Evolutionary conservation across 1,140 invertebrate genomes (phyloP).

Genomic region (Drosophila mauritiana): DNA sequence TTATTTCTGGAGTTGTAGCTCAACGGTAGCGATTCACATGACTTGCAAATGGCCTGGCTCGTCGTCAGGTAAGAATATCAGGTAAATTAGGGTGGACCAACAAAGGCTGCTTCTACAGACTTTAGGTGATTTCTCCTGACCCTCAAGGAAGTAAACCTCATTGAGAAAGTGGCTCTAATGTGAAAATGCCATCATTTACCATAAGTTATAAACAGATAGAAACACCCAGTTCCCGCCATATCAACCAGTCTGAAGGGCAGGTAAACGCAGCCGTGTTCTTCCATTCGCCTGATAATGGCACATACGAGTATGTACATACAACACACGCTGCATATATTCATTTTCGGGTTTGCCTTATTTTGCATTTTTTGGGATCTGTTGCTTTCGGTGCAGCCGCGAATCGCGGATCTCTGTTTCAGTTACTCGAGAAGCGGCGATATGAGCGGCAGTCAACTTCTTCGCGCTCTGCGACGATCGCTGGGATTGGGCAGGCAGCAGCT

Average conservation of each 20-base stretch:
- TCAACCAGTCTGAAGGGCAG: constrained; percentile 59
- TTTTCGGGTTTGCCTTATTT: constrained; percentile 62
- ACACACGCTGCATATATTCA: constrained; percentile 44
- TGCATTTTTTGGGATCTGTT: constrained; percentile 33
- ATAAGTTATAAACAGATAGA: too few species aligned
- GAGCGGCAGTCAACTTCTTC: constrained; percentile 55
- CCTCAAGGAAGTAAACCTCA: too few species aligned
- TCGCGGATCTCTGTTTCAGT: constrained; percentile 54
- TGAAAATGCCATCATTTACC: too few species aligned
- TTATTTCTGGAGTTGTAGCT: neutral
- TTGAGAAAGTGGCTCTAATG: too few species aligned
- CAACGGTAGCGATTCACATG: constrained; percentile 19
- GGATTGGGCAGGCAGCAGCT: constrained; percentile 58
- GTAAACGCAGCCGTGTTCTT: constrained; percentile 45
- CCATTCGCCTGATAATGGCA: constrained; percentile 42
- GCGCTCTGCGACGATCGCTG: constrained; percentile 52
- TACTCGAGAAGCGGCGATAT: constrained; percentile 49
- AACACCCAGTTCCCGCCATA: neutral
- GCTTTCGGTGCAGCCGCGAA: constrained; percentile 12
- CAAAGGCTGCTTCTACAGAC: too few species aligned
- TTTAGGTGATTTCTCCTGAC: too few species aligned
- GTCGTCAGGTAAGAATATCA: constrained; percentile 36
- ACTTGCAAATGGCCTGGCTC: constrained; percentile 45
- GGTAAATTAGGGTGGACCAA: constrained; percentile 51
- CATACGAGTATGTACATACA: constrained; percentile 6